Percentiles rank a stretch among this genome's conserved stretches.
These are phyloP conservation scores for Sylvietta virens DNA, from an alignment of 2,113 vertebrate species.

Conservation along the genomic window DNA sequence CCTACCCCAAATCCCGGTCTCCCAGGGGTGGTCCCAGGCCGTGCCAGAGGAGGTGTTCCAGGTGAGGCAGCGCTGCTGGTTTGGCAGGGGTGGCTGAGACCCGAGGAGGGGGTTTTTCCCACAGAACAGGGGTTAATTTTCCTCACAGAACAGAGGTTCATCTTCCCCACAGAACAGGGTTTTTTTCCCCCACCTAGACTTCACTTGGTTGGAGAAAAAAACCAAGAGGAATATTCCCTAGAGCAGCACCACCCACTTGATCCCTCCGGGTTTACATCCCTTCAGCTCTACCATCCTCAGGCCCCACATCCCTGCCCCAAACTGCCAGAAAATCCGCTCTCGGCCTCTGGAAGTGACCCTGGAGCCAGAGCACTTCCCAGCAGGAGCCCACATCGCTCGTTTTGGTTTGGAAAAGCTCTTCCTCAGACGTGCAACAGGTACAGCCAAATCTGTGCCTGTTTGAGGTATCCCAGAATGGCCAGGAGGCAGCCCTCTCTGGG, in stretches of 20 bases:
- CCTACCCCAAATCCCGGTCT: constrained; percentile 65
- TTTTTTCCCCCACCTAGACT: not conserved
- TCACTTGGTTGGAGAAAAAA: not conserved
- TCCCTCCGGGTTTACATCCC: not conserved
- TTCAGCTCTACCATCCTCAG: not conserved
- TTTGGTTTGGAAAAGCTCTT: not conserved
- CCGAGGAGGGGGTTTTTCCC: accelerated
- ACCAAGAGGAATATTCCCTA: not conserved
- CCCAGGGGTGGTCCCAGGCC: constrained; percentile 46
- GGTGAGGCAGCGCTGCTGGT: not conserved
- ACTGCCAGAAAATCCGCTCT: not conserved
- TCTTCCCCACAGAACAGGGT: not conserved
- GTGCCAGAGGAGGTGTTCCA: constrained; percentile 67
- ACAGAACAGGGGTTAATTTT: not conserved
- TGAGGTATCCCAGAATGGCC: too few relatives aligned
- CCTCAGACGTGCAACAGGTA: accelerated
- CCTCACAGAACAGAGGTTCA: not conserved
- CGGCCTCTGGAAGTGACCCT: not conserved
- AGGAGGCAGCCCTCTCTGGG: accelerated
- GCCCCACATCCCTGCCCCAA: not conserved
- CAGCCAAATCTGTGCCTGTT: too few relatives aligned
- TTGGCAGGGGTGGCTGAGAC: not conserved
- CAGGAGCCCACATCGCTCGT: accelerated
- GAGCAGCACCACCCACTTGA: not conserved
- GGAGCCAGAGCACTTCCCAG: not conserved